A percentile compares a stretch with the other conserved stretches of the same genome.
Conservation (phyloP, 2,888 invertebrate genomes). For the Cheilosia impressa region DNA sequence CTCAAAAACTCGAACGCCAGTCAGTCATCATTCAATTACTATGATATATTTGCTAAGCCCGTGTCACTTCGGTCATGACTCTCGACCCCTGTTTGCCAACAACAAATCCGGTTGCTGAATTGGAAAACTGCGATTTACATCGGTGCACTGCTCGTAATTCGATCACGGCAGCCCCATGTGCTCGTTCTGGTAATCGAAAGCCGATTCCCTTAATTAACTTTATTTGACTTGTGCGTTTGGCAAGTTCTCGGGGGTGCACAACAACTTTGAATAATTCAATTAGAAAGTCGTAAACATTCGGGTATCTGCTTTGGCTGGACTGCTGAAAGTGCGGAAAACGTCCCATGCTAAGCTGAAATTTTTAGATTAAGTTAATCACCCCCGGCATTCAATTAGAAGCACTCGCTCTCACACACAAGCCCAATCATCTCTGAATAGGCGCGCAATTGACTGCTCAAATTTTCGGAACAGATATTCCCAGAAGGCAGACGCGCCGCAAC, state of each 20-base stretch:
- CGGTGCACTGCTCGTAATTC: slow-evolving; percentile 9
- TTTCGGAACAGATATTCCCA: slow-evolving; percentile 1
- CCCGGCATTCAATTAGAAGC: slow-evolving; percentile 33
- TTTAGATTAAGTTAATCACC: slow-evolving; percentile 26
- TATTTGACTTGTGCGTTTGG: slow-evolving; percentile 43
- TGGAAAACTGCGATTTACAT: neutral
- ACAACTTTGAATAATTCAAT: slow-evolving; percentile 58
- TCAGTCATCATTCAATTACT: no score
- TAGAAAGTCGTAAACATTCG: slow-evolving; percentile 36
- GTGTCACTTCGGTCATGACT: no score
- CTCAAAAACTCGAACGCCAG: no score
- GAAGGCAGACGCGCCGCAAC: neutral
- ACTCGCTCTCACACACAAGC: slow-evolving; percentile 31
- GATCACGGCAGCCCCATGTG: slow-evolving; percentile 13
- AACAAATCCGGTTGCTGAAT: neutral
- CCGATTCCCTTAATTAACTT: slow-evolving; percentile 62
- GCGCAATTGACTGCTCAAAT: slow-evolving; percentile 50
- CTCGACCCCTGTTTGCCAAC: no score
- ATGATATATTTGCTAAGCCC: no score
- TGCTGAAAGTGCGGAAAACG: neutral
- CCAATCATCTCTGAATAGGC: slow-evolving; percentile 58
- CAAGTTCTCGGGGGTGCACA: slow-evolving; percentile 30
- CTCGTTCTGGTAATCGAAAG: slow-evolving; percentile 31
- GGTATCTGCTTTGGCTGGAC: neutral
- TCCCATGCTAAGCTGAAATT: neutral